Evolutionary conservation across 2,797 vertebrate genomes (phyloP).

Genomic region (Pseudochromis fuscus): DNA sequence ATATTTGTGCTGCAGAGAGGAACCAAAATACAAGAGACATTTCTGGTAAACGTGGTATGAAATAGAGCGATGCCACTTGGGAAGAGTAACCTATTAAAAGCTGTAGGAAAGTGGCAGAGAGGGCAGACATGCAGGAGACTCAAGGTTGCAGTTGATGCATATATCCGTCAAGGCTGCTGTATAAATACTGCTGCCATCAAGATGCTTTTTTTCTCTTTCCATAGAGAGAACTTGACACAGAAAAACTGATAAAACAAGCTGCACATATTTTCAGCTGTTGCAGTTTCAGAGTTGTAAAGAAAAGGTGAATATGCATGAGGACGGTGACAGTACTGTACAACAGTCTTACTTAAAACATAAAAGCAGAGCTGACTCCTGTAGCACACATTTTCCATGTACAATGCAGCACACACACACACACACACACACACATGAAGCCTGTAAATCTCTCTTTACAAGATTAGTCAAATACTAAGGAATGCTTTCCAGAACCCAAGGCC

Average conservation of each 20-base stretch:
- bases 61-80: slow-evolving; percentile 63
- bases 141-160: slow-evolving; percentile 65
- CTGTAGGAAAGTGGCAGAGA: slow-evolving; percentile 48
- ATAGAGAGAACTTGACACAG: slow-evolving; percentile 30
- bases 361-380: background rate
- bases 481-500: slow-evolving; percentile 32
- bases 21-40: slow-evolving; percentile 29
- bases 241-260: background rate
- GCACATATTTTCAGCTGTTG: slow-evolving; percentile 1
- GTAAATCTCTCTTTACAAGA: slow-evolving; percentile 48
- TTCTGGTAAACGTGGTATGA: slow-evolving; percentile 54
- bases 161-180: slow-evolving; percentile 52
- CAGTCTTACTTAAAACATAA: background rate
- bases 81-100: slow-evolving; percentile 66
- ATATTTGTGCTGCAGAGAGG: slow-evolving; percentile 4
- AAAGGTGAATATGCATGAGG: background rate
- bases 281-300: slow-evolving; percentile 5
- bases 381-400: background rate
- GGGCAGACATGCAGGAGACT: slow-evolving; percentile 50
- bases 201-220: slow-evolving; percentile 10
- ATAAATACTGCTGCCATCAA: slow-evolving; percentile 49
- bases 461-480: slow-evolving; percentile 54
- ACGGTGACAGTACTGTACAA: slow-evolving; percentile 6
- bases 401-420: background rate
- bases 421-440: slow-evolving; percentile 19